Conservation (phyloP, 2,113 vertebrate genomes). For the Otus sunia region DNA sequence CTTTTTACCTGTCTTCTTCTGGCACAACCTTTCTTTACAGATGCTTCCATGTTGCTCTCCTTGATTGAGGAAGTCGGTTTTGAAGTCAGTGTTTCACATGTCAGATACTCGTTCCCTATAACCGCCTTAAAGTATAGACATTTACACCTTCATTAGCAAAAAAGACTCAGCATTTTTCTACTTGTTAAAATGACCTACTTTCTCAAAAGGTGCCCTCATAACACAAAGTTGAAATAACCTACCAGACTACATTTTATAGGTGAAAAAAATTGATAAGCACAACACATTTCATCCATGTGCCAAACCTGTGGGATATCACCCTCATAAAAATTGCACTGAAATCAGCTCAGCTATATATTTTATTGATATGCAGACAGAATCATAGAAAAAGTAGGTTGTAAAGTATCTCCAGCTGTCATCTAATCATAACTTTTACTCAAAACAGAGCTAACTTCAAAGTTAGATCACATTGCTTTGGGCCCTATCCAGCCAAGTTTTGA, state of each 20-base stretch:
- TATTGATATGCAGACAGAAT: background rate
- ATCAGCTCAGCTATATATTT: background rate
- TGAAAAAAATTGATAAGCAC: background rate
- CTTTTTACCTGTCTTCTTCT: constrained; percentile 37
- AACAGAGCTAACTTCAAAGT: background rate
- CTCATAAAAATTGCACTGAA: background rate
- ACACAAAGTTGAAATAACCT: background rate
- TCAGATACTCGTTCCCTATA: background rate
- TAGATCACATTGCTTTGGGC: background rate
- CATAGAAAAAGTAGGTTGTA: background rate
- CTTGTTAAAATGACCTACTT: background rate
- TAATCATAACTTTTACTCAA: background rate
- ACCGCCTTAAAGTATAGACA: background rate
- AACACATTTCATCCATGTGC: background rate
- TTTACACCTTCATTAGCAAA: background rate
- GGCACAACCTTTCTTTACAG: background rate
- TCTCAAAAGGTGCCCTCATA: background rate
- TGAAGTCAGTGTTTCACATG: background rate
- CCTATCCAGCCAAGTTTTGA: background rate
- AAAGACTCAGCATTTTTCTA: background rate
- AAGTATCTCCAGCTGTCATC: background rate
- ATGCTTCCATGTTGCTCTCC: background rate
- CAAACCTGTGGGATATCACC: background rate
- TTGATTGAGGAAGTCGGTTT: background rate
- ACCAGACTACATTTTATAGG: background rate